phyloP scores from a whole-genome alignment of 2,113 vertebrate species.

The Mustela nigripes region DNA sequence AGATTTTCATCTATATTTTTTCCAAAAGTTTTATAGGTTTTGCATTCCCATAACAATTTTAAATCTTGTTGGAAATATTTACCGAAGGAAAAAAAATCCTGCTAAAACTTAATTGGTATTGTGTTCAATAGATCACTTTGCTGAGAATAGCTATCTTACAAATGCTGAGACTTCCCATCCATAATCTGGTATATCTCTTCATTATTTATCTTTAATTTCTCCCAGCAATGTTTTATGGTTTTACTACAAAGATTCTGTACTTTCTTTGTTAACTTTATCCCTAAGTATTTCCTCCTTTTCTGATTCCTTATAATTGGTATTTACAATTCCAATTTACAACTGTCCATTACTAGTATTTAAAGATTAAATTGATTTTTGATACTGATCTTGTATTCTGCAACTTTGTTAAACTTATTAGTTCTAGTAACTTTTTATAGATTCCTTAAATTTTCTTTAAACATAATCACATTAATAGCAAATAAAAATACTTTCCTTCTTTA shows the following conservation, averaged over 20 bases:
- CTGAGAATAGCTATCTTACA: not conserved
- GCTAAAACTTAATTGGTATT: not conserved
- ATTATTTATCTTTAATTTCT: not conserved
- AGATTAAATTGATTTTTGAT: conserved; percentile 7
- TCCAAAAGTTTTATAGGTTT: conserved; percentile 4
- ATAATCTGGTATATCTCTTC: not conserved
- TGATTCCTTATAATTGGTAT: not conserved
- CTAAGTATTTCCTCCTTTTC: conserved; percentile 3
- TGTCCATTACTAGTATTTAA: not conserved
- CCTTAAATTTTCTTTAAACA: not conserved
- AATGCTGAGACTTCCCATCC: not conserved
- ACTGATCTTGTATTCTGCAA: not conserved
- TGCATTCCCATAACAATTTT: not conserved
- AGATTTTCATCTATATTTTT: not conserved
- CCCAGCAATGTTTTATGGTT: not conserved
- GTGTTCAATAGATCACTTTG: not conserved
- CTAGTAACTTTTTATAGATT: not conserved
- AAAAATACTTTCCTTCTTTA: not conserved
- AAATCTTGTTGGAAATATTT: not conserved
- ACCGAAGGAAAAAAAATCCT: not conserved
- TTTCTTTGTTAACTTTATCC: conserved; percentile 3
- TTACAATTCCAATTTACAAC: not conserved
- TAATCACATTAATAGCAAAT: conserved; percentile 4
- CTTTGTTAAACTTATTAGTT: not conserved
- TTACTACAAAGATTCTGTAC: not conserved